phyloP scores from a whole-genome alignment of 1,140 invertebrate genomes.

The Pogonomyrmex californicus region DNA sequence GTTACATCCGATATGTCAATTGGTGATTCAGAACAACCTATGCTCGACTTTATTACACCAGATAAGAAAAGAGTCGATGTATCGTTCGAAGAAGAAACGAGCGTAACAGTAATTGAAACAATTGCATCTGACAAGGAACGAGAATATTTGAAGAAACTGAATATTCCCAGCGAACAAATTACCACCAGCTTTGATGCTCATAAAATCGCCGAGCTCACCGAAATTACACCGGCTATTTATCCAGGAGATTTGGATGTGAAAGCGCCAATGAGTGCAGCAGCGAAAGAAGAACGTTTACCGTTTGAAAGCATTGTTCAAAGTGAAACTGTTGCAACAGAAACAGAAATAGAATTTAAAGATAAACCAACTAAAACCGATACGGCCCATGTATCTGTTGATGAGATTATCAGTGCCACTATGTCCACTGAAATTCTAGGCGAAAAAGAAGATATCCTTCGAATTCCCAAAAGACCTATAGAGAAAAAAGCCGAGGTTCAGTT shows the following conservation, averaged over 20 bases:
- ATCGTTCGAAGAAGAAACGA: constrained; percentile 82
- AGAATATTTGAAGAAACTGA: constrained; percentile 80
- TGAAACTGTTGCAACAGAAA: constrained; percentile 86
- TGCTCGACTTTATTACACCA: constrained; percentile 83
- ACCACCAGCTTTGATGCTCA: constrained; percentile 82
- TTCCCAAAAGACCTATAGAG: constrained; percentile 79
- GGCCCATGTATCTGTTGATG: constrained; percentile 84
- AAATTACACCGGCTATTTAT: constrained; percentile 82
- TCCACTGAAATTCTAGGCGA: constrained; percentile 86
- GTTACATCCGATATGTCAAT: constrained; percentile 83
- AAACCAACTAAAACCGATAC: constrained; percentile 79
- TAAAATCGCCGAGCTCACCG: constrained; percentile 84
- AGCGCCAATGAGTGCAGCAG: constrained; percentile 77
- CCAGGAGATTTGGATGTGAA: constrained; percentile 79
- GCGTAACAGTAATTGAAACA: constrained; percentile 84
- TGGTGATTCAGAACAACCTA: constrained; percentile 80
- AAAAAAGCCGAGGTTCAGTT: constrained; percentile 82
- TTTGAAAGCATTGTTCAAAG: constrained; percentile 87
- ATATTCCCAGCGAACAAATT: constrained; percentile 81
- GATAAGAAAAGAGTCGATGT: constrained; percentile 84
- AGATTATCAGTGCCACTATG: constrained; percentile 83
- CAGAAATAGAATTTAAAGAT: constrained; percentile 85
- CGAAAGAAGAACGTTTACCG: constrained; percentile 83
- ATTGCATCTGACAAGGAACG: constrained; percentile 85
- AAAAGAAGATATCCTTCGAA: constrained; percentile 85